Evolutionary conservation across 2,888 invertebrate species (phyloP), one percentile per base, ranked within the genome.

Genomic region (Crocallis elinguaria): DNA sequence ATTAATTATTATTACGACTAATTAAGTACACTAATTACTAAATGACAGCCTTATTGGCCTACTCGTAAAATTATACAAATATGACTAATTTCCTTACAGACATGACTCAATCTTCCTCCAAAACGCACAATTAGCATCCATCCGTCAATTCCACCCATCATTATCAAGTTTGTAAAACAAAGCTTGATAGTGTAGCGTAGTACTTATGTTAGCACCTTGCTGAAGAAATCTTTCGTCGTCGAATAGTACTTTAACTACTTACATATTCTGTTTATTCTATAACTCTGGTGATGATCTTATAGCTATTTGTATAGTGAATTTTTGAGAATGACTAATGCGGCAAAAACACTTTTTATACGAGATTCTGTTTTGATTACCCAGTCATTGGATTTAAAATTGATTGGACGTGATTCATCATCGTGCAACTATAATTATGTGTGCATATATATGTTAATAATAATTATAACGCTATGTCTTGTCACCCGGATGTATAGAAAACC

Each of bases 241-340:
- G 11, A 21, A 21, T 30, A 25, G 43, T 49, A 45, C 33, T 48
- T 33, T 42, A 32, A 32, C 48, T 39, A 33, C n/a, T 19, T 44
- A 55, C 49, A 41, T 27, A 37, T 37, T 46, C 29, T 44, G 36
- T 30, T 1, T 41, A 21, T 49, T 49, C 30, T 44, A 50, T 52
- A 41, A 29, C 39, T 46, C 16, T n/a, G 12, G 13, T 38, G 63
- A 69, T 62, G 65, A 66, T 64, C 55, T 58, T 61, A 64, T 66
- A 59, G 54, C 29, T 50, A 57, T 48, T 48, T 44, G 43, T 29
- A 13, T 35, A 43, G 36, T 38, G 30, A 49, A 29, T 56, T 25
- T 42, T 50, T 46, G 25, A 32, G 27, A 33, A 48, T 51, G 46
- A 46, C 42, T 48, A 38, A 56, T 48, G 3, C 51, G 44, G 33